A percentile compares a stretch with the other conserved stretches of the same genome.
These are phyloP conservation scores for Falco punctatus DNA, from an alignment of 2,113 vertebrate species.

Conservation along the genomic window DNA sequence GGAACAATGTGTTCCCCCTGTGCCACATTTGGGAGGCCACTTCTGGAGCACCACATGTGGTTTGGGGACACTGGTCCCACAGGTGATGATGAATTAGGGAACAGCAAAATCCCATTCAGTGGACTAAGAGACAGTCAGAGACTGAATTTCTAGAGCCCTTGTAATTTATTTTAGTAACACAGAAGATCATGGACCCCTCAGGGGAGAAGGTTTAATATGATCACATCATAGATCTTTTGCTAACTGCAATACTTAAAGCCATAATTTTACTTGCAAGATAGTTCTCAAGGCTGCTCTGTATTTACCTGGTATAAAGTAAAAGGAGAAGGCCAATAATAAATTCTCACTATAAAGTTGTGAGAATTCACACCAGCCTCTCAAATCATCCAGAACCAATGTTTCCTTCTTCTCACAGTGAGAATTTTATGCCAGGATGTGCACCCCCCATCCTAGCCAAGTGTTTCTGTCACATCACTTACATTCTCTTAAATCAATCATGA, in stretches of 20 bases:
- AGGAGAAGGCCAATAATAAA: background rate
- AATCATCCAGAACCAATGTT: background rate
- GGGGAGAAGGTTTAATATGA: background rate
- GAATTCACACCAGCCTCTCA: background rate
- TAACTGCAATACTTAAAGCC: background rate
- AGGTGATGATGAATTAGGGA: accelerated
- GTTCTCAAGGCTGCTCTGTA: background rate
- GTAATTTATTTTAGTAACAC: background rate
- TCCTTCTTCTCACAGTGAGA: background rate
- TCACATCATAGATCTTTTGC: background rate
- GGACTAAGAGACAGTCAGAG: background rate
- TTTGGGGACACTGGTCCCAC: background rate
- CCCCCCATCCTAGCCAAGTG: background rate
- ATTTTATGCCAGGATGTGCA: accelerated
- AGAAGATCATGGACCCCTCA: background rate
- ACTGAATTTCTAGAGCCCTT: background rate
- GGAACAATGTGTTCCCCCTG: background rate
- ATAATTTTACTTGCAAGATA: background rate
- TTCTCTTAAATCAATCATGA: background rate
- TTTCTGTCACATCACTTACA: background rate
- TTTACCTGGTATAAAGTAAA: background rate
- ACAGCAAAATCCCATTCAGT: background rate
- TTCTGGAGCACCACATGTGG: background rate
- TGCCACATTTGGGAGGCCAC: background rate
- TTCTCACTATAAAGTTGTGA: background rate